These are phyloP conservation scores for Brachylomia viminalis DNA, from an alignment of 2,888 invertebrate genomes.

Conservation along the genomic window DNA sequence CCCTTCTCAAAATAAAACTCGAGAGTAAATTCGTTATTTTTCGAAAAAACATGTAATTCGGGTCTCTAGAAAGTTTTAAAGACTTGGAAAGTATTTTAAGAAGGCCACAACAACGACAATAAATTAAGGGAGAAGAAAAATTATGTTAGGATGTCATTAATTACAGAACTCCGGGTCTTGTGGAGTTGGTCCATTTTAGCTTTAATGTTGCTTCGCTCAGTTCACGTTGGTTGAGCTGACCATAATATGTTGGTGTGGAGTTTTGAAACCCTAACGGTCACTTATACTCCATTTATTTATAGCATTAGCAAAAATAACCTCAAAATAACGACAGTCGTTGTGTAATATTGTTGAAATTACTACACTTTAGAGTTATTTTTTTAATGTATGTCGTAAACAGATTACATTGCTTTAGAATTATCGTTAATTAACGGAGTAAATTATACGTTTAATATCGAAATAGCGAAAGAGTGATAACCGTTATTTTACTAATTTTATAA, in stretches of 20 bases:
- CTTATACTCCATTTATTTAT: too few species aligned
- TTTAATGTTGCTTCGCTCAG: not conserved
- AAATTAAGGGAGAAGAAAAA: slow-evolving; percentile 47
- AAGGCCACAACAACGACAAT: slow-evolving; percentile 60
- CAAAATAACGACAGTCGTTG: too few species aligned
- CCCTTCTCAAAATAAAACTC: slow-evolving; percentile 44
- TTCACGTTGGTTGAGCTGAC: not conserved
- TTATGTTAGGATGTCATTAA: slow-evolving; percentile 53
- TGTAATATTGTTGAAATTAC: too few species aligned
- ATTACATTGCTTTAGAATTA: too few species aligned
- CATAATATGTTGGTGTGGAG: not conserved
- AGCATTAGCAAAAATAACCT: too few species aligned
- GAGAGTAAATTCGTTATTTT: slow-evolving; percentile 50
- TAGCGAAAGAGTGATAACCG: too few species aligned
- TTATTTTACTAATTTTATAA: too few species aligned
- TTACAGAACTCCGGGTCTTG: slow-evolving; percentile 34
- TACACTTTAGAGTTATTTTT: too few species aligned
- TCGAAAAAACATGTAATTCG: slow-evolving; percentile 43
- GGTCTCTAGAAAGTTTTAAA: slow-evolving; percentile 52
- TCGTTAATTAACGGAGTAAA: too few species aligned
- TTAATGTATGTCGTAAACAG: too few species aligned
- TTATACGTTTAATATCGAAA: too few species aligned
- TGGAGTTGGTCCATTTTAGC: slow-evolving; percentile 7
- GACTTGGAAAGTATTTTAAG: slow-evolving; percentile 51
- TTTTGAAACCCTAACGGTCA: not conserved